Evolutionary conservation across 2,797 vertebrate genomes (phyloP).

Genomic region (Phalanger gymnotis): DNA sequence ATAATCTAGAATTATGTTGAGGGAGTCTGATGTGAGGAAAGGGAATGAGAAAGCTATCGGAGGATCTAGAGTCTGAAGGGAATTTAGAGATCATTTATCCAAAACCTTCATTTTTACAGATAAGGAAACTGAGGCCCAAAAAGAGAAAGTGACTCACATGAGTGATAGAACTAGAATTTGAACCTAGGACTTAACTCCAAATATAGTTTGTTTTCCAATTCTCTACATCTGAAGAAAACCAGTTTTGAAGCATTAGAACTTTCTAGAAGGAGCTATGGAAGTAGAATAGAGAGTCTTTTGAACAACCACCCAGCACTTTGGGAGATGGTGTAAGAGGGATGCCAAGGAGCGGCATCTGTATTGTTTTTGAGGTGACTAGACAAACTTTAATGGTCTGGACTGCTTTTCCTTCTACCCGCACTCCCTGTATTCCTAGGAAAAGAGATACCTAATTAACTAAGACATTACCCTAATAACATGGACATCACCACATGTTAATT

Average conservation of each 20-base stretch:
- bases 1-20: neutral
- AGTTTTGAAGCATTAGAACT: neutral
- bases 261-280: neutral
- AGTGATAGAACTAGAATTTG: neutral
- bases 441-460: neutral
- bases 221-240: neutral
- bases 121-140: neutral
- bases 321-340: neutral
- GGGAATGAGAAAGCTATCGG: neutral
- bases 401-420: neutral
- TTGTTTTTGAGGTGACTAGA: neutral
- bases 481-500: neutral
- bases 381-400: neutral
- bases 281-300: neutral
- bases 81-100: neutral
- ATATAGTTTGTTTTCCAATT: neutral
- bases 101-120: neutral
- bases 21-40: neutral
- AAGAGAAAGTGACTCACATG: neutral
- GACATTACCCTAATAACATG: neutral
- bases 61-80: neutral
- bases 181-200: neutral
- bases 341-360: neutral
- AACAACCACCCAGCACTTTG: neutral
- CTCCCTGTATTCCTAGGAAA: neutral